Conservation (phyloP, 1,140 invertebrate genomes). For the Pseudomyrmex sp. region DNA sequence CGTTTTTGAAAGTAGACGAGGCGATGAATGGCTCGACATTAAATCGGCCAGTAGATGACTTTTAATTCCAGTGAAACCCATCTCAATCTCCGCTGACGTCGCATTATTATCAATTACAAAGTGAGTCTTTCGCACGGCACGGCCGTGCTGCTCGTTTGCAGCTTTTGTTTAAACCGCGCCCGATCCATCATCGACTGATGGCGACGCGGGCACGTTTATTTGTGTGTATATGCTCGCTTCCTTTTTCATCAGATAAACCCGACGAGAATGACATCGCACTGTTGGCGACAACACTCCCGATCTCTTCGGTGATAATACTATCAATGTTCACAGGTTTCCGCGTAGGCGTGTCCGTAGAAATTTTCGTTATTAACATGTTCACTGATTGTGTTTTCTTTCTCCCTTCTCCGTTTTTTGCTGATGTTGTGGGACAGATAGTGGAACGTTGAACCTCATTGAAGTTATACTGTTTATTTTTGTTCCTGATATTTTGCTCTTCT, state of each 20-base stretch:
- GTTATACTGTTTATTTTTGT: not conserved
- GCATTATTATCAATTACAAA: slow-evolving; percentile 41
- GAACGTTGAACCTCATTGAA: not conserved
- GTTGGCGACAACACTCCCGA: slow-evolving; percentile 25
- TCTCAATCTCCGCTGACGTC: slow-evolving; percentile 34
- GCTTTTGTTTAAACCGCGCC: slow-evolving; percentile 17
- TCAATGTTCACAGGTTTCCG: slow-evolving; percentile 21
- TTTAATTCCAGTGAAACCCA: slow-evolving; percentile 39
- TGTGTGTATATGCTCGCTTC: slow-evolving; percentile 11
- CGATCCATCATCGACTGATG: slow-evolving; percentile 46
- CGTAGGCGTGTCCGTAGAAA: not conserved
- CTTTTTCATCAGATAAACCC: slow-evolving; percentile 40
- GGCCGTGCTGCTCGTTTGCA: not conserved
- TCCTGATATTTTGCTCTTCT: not conserved
- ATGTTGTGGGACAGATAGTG: not conserved
- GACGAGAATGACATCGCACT: slow-evolving; percentile 36
- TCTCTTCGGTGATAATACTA: slow-evolving; percentile 34
- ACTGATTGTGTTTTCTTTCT: not conserved
- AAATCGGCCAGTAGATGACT: slow-evolving; percentile 9
- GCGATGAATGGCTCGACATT: not conserved
- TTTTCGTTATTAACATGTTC: slow-evolving; percentile 33
- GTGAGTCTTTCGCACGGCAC: not conserved
- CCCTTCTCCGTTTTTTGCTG: not conserved
- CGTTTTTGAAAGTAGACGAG: slow-evolving; percentile 10
- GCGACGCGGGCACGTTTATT: slow-evolving; percentile 5